Base-by-base conservation (phyloP, 2,113 vertebrate species). In the Istiophorus platypterus region DNA sequence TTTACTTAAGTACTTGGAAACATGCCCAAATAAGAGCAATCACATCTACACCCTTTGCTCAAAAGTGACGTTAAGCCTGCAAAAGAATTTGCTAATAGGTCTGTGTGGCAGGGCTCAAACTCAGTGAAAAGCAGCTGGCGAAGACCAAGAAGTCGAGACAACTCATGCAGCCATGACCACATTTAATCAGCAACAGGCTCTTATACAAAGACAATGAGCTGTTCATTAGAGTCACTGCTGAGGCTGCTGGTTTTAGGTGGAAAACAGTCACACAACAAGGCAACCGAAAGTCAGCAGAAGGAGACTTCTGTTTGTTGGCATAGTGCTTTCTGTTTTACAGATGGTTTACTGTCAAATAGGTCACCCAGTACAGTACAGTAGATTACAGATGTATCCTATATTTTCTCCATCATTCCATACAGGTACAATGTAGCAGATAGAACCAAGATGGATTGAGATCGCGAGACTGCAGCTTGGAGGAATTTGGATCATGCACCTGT, bases 21-120 rank as follows among this genome's bases (percentile, higher is more conserved):
- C 69, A 64, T 82, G 87, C 91, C 93, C 82, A 89, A 88, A 90
- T 81, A 89, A 78, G 72, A 90, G 90, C 78, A 83, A 80, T 93
- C 90, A 81, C 41, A 65, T 90, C 83, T 72, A 78, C 75, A 81
- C 74, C 81, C 81, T 77, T 54, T 72, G 86, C 88, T 91, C 73
- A 85, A 86, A 91, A 83, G 90, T 91, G 92, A 94, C 85, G 59
- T 76, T 94, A 93, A 93, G 91, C 90, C 82, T n/a, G 1, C 68
- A 57, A 76, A 93, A 88, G 91, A 94, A 93, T 94, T 86, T 75
- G 45, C 88, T 94, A 93, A 94, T 91, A 90, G 85, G 85, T 85
- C 81, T 88, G 88, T 57, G 66, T 79, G 90, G 89, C 88, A 81
- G 86, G 65, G 76, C 87, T 90, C 76, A 81, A 80, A 80, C 79